Conservation (phyloP, 35 echinoderm and acorn worm genomes). For the Lytechinus pictus region DNA sequence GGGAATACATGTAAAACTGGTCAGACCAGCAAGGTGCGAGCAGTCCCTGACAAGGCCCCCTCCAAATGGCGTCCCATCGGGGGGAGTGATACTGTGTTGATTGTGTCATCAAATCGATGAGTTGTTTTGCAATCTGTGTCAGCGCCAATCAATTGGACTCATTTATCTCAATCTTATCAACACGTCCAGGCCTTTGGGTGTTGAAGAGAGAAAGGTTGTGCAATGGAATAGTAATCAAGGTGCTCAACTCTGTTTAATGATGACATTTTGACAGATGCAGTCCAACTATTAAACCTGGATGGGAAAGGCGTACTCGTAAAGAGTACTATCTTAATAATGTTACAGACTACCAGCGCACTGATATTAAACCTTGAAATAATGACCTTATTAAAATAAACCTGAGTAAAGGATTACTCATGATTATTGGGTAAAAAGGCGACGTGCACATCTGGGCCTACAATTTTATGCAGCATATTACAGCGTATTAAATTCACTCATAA, state of each 20-base stretch:
- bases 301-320: neutral
- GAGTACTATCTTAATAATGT: neutral
- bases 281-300: neutral
- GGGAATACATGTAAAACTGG: no score
- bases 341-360: no score
- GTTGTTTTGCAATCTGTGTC: slow-evolving; percentile 45
- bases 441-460: no score
- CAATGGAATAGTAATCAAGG: neutral
- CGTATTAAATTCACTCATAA: no score
- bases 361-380: no score
- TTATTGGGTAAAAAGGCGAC: no score
- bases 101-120: slow-evolving; percentile 54
- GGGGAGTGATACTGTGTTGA: slow-evolving; percentile 38
- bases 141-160: neutral
- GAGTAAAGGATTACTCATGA: no score
- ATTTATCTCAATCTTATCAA: slow-evolving; percentile 7
- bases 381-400: no score
- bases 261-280: neutral
- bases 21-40: neutral
- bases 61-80: neutral
- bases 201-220: neutral
- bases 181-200: slow-evolving; percentile 3
- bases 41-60: neutral
- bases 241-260: neutral
- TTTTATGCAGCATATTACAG: no score